These are phyloP conservation scores for Drosophila neotestacea DNA, from an alignment of 2,888 invertebrate genomes.

Conservation along the genomic window DNA sequence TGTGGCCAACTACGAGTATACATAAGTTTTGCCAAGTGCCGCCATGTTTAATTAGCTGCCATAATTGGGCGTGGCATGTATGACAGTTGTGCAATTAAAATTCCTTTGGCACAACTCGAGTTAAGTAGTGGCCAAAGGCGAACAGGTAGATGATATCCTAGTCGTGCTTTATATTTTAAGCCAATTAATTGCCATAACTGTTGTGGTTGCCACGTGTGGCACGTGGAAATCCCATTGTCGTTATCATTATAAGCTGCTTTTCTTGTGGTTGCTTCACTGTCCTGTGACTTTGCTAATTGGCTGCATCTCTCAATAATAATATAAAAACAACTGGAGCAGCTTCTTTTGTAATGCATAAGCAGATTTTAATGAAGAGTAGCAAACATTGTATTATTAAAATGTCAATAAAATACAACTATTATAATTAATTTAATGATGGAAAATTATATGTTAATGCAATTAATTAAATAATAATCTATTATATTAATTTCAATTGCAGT, in stretches of 20 bases:
- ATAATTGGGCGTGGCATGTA: slow-evolving; percentile 44
- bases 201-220: slow-evolving; percentile 18
- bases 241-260: slow-evolving; percentile 36
- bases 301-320: neutral
- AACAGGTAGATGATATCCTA: slow-evolving; percentile 17
- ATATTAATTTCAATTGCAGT: slow-evolving; percentile 36
- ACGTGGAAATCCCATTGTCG: slow-evolving; percentile 24
- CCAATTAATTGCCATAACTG: slow-evolving; percentile 13
- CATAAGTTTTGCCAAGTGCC: slow-evolving; percentile 38
- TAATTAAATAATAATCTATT: slow-evolving; percentile 1
- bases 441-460: neutral
- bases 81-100: slow-evolving; percentile 61
- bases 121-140: slow-evolving; percentile 18
- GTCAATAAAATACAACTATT: neutral
- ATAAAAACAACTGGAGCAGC: neutral
- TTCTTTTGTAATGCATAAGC: neutral
- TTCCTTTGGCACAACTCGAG: slow-evolving; percentile 43
- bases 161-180: neutral
- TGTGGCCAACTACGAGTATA: slow-evolving; percentile 21
- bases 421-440: neutral
- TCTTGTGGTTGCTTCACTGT: slow-evolving; percentile 16
- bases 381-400: neutral
- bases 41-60: slow-evolving; percentile 60
- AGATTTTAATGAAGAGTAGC: no score
- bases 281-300: slow-evolving; percentile 30